A percentile compares a stretch with the other conserved stretches of the same genome.
These are phyloP conservation scores for Axinella damicornis DNA, from an alignment of 37 sponge, comb jelly and placozoan genomes.

Conservation along the genomic window DNA sequence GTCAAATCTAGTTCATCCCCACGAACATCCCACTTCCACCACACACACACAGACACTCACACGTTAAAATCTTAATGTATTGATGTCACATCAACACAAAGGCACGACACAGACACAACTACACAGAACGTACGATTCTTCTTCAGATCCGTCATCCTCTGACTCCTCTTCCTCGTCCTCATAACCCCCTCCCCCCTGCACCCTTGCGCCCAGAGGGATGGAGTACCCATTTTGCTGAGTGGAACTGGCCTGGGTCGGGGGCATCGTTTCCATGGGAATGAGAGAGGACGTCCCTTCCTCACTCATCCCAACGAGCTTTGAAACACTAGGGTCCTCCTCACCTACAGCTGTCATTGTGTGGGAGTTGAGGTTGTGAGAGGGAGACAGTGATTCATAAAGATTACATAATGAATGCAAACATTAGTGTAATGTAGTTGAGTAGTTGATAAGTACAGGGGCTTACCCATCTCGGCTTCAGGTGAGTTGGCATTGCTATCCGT, in stretches of 20 bases:
- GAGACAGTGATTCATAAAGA: background rate
- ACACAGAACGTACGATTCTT: conserved; percentile 21
- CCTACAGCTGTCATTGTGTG: conserved; percentile 28
- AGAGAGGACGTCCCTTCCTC: conserved; percentile 7
- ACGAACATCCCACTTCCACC: no score
- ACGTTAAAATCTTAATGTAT: no score
- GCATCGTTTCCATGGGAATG: conserved; percentile 24
- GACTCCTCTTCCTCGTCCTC: background rate
- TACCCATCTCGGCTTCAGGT: conserved; percentile 46
- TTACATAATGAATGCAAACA: background rate
- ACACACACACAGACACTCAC: no score
- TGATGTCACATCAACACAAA: no score
- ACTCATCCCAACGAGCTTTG: conserved; percentile 19
- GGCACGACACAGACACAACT: no score
- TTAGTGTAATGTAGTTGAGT: background rate
- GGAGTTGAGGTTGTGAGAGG: background rate
- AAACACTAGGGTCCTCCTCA: conserved; percentile 29
- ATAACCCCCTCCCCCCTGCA: background rate
- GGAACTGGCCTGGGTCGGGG: background rate
- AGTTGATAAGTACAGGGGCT: conserved; percentile 2
- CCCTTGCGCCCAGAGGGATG: background rate
- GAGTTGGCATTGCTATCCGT: conserved; percentile 22
- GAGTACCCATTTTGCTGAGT: background rate
- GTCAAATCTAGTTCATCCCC: no score
- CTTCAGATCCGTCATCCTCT: conserved; percentile 29